These are phyloP conservation scores for Huso huso DNA, from an alignment of 2,797 vertebrate genomes.

Conservation along the genomic window DNA sequence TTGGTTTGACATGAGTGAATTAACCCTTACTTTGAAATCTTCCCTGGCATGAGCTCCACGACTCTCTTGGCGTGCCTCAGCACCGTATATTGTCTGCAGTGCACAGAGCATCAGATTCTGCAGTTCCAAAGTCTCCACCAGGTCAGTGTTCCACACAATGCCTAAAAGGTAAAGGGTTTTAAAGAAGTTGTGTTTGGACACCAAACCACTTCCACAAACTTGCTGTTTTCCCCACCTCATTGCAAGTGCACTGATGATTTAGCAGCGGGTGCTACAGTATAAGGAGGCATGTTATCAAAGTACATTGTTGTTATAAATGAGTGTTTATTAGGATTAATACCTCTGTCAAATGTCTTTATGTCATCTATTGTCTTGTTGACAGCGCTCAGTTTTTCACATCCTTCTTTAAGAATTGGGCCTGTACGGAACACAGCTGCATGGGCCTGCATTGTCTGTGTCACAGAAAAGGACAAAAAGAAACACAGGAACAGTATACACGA, in stretches of 20 bases:
- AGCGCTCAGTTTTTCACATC: constrained; percentile 76
- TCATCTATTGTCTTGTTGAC: constrained; percentile 73
- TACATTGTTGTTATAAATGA: too few relatives aligned
- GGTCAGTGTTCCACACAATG: constrained; percentile 94
- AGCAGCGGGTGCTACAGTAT: too few relatives aligned
- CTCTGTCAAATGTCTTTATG: constrained; percentile 95
- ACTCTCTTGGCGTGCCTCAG: constrained; percentile 89
- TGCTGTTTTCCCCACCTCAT: too few relatives aligned
- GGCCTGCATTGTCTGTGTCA: constrained; percentile 80
- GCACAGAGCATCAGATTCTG: constrained; percentile 94
- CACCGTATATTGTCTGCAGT: constrained; percentile 82
- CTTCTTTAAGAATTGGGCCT: constrained; percentile 84
- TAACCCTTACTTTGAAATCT: constrained; percentile 76
- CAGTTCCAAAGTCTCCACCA: constrained; percentile 88
- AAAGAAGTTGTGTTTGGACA: background rate
- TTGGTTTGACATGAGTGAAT: background rate
- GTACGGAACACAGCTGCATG: constrained; percentile 94
- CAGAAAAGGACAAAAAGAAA: background rate
- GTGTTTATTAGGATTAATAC: constrained; percentile 39
- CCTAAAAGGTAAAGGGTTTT: constrained; percentile 46
- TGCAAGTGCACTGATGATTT: too few relatives aligned
- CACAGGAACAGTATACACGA: too few relatives aligned
- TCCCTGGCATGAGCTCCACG: constrained; percentile 92
- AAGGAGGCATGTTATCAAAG: too few relatives aligned
- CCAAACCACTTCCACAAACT: too few relatives aligned